Evolutionary conservation across 2,113 vertebrate genomes (phyloP), one percentile per base, ranked within the genome.

Genomic region (Paracanthobrama guichenoti): DNA sequence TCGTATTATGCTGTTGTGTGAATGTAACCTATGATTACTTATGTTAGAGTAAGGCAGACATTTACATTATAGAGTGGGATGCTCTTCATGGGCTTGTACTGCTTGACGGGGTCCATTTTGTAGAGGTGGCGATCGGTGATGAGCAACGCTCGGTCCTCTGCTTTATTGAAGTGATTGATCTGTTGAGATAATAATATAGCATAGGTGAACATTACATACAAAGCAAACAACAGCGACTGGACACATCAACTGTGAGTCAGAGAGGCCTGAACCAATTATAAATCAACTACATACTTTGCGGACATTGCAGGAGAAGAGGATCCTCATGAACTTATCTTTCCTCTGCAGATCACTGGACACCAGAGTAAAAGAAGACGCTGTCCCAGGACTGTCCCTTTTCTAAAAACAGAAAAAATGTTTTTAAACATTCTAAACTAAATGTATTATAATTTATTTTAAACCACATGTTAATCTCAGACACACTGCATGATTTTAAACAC

Each of bases 61-160:
- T 24, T 22, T 91, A 99, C 98, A 0, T 99, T 99, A 88, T 99
- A 98, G 5, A 99, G 96, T 0, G 98, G 97, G 88, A 96, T 98
- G 88, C 94, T 98, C 94, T 96, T 99, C 98, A 99, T 99, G 87
- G 97, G 96, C 57, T 97, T 98, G 94, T 97, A 99, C 89, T 97
- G 96, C 92, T 95, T 99, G 83, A 95, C 90, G 20, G 98, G 97
- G 85, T 99, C 97, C 97, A 99, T 96, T 94, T 99, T 99, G 88
- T 99, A 99, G 6, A 99, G 93, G 90, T 99, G 98, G 0, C 98
- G 94, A 86, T 99, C 98, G 1, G 98, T 99, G 85, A 99, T 96
- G 90, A 99, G 96, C 88, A 99, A 94, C 0, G 96, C 95, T 71
- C 98, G 92, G 93, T 99, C 94, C 92, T 98, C 96, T 14, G 97